These are phyloP conservation scores for Cheilosia vulpina DNA, from an alignment of 2,888 invertebrate genomes.

Conservation along the genomic window DNA sequence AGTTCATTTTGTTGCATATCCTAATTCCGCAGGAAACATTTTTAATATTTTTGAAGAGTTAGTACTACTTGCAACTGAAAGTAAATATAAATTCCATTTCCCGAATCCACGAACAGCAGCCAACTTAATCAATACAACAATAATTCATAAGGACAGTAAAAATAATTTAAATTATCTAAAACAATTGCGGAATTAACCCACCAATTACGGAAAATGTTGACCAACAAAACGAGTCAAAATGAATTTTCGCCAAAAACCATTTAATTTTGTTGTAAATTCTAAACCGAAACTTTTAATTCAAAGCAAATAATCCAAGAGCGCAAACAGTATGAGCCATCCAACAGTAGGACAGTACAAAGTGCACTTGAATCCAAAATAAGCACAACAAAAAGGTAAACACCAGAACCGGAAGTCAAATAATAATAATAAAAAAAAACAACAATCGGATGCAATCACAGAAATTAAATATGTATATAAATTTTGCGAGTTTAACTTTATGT, in stretches of 20 bases:
- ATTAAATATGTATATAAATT: not conserved
- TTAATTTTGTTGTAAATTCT: slow-evolving; percentile 1
- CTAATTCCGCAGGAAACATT: too few relatives aligned
- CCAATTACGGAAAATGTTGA: not conserved
- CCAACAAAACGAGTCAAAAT: not conserved
- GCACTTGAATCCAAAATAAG: slow-evolving; percentile 6
- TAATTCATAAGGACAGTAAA: not conserved
- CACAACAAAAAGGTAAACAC: not conserved
- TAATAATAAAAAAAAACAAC: not conserved
- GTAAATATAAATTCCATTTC: too few relatives aligned
- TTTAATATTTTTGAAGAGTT: too few relatives aligned
- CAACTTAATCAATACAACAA: not conserved
- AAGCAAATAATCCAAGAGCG: not conserved
- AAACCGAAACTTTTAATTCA: slow-evolving; percentile 6
- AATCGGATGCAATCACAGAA: slow-evolving; percentile 1
- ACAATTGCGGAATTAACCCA: not conserved
- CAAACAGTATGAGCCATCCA: too few relatives aligned
- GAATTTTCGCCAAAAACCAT: not conserved
- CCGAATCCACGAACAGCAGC: too few relatives aligned
- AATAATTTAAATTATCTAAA: not conserved
- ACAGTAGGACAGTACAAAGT: not conserved
- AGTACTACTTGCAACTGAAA: too few relatives aligned
- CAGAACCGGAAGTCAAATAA: not conserved
- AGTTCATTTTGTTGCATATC: too few relatives aligned
- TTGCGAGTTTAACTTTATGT: not conserved